Evolutionary conservation across 2,888 invertebrate species (phyloP).

Genomic region (Caradrina kadenii): DNA sequence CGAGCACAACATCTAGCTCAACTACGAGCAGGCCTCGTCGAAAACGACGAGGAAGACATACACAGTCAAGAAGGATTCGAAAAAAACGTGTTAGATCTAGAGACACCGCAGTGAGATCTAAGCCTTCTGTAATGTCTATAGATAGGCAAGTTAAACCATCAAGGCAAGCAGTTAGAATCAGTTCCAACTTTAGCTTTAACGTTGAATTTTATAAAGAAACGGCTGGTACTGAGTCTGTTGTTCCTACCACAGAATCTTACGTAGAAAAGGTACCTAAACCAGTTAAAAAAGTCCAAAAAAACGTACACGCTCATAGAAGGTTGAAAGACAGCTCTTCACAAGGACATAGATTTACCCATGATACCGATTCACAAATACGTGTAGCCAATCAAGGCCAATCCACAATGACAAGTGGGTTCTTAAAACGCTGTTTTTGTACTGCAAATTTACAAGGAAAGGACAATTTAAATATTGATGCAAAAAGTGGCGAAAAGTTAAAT

Average conservation of each 20-base stretch:
- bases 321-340: conserved; percentile 39
- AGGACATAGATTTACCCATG: conserved; percentile 14
- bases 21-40: conserved; percentile 41
- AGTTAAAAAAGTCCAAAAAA: conserved; percentile 26
- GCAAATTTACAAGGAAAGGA: conserved; percentile 47
- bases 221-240: conserved; percentile 11
- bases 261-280: conserved; percentile 14
- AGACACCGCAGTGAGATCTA: conserved; percentile 27
- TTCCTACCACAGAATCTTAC: conserved; percentile 8
- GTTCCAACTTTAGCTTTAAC: conserved; percentile 69
- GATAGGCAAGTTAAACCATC: conserved; percentile 25
- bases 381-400: conserved; percentile 27
- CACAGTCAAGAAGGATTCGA: conserved; percentile 40
- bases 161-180: conserved; percentile 65
- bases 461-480: conserved; percentile 18
- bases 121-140: conserved; percentile 31
- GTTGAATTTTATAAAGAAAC: conserved; percentile 69
- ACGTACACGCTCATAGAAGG: conserved; percentile 1
- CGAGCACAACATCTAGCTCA: conserved; percentile 39
- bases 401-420: conserved; percentile 43
- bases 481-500: conserved; percentile 10
- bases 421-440: conserved; percentile 68
- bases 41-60: conserved; percentile 40
- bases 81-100: conserved; percentile 28
- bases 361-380: conserved; percentile 34